These are phyloP conservation scores for Stenopsyche tienmushanensis DNA, from an alignment of 1,140 invertebrate species.

Conservation along the genomic window DNA sequence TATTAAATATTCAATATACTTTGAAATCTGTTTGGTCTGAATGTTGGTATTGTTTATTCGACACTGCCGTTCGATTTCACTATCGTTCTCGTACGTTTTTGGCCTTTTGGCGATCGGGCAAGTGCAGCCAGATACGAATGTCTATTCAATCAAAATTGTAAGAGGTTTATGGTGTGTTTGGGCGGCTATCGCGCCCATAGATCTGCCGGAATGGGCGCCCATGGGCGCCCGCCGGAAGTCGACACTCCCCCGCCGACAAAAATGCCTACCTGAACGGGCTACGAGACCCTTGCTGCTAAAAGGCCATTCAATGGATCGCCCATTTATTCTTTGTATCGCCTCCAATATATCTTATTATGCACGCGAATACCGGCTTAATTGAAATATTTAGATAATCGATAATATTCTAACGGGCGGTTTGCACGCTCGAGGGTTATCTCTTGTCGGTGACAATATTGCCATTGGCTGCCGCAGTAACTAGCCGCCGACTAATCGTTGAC, in stretches of 20 bases:
- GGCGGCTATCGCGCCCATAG: slow-evolving; percentile 32
- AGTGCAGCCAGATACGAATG: slow-evolving; percentile 21
- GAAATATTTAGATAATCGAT: slow-evolving; percentile 11
- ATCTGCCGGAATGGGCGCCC: slow-evolving; percentile 34
- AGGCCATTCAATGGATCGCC: background rate
- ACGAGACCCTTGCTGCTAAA: background rate
- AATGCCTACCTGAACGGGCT: background rate
- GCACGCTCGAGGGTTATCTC: no score
- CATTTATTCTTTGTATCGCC: slow-evolving; percentile 1
- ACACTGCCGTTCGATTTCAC: no score
- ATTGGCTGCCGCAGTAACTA: no score
- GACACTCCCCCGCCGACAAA: slow-evolving; percentile 32
- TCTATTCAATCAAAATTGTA: slow-evolving; percentile 41
- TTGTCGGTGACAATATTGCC: no score
- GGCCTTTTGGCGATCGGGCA: slow-evolving; percentile 12
- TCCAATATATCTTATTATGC: slow-evolving; percentile 4
- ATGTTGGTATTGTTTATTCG: no score
- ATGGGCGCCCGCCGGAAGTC: slow-evolving; percentile 36
- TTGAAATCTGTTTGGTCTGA: no score
- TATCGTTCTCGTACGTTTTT: no score
- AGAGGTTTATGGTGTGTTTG: slow-evolving; percentile 41
- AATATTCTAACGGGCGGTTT: background rate
- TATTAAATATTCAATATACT: no score
- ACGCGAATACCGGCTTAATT: slow-evolving; percentile 10
- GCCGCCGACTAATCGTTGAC: no score